These are phyloP conservation scores for Diorhabda elongata DNA, from an alignment of 1,140 invertebrate genomes.

Conservation along the genomic window DNA sequence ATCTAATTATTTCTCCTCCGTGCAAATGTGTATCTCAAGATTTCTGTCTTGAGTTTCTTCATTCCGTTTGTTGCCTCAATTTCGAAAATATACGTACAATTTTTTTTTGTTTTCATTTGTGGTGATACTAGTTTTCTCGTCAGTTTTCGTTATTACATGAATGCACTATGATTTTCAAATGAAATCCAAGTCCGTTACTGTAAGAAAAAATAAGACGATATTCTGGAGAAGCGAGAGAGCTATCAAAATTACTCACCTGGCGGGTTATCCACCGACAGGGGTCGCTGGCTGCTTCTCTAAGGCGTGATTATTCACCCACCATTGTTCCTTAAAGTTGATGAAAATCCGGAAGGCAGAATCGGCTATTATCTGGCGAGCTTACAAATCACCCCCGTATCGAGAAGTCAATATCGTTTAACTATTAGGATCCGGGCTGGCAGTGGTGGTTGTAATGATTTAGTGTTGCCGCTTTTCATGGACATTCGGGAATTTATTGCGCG, in stretches of 20 bases:
- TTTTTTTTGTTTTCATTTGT: too few species aligned
- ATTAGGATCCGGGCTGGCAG: constrained; percentile 20
- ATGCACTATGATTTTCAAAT: too few species aligned
- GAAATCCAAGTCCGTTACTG: background rate
- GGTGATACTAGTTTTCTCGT: too few species aligned
- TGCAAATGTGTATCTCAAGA: too few species aligned
- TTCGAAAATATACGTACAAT: too few species aligned
- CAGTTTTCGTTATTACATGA: too few species aligned
- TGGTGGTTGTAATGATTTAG: constrained; percentile 17
- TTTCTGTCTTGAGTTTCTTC: too few species aligned
- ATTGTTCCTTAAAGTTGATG: constrained; percentile 34
- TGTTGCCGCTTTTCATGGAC: constrained; percentile 4
- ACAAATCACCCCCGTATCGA: constrained; percentile 32
- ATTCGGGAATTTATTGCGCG: constrained; percentile 1
- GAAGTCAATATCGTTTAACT: constrained; percentile 36
- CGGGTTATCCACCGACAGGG: constrained; percentile 6
- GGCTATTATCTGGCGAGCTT: constrained; percentile 29
- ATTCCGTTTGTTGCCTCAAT: too few species aligned
- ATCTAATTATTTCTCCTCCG: too few species aligned
- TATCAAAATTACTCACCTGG: constrained; percentile 17
- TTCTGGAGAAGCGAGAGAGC: constrained; percentile 3
- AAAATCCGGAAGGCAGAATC: constrained; percentile 27
- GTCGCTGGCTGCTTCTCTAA: constrained; percentile 23
- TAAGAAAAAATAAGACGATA: background rate
- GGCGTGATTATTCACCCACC: constrained; percentile 30